phyloP scores from a whole-genome alignment of 1,140 invertebrate species.

The Pseudachorutes palmiensis region DNA sequence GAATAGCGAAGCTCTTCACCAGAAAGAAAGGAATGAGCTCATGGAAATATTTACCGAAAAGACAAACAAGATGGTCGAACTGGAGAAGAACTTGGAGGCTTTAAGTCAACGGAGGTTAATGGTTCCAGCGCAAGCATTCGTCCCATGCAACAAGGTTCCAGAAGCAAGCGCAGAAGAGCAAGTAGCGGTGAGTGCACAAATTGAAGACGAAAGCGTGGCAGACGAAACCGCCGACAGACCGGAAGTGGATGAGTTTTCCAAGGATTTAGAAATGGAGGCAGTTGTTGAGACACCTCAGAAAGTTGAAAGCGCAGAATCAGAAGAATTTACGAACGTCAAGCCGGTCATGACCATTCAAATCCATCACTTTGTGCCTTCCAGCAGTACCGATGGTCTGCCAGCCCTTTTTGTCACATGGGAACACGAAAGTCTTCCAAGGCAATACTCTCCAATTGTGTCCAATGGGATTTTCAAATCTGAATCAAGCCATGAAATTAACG shows the following conservation, averaged over 20 bases:
- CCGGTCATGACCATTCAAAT: constrained; percentile 14
- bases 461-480: constrained; percentile 18
- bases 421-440: neutral
- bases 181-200: too few species aligned
- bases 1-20: constrained; percentile 24
- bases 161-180: too few species aligned
- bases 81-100: constrained; percentile 23
- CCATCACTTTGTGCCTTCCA: constrained; percentile 18
- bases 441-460: constrained; percentile 21
- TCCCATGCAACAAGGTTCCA: too few species aligned
- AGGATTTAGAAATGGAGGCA: too few species aligned
- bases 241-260: too few species aligned
- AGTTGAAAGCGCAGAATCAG: too few species aligned
- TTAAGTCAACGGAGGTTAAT: too few species aligned
- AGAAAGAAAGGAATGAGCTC: constrained; percentile 21
- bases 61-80: constrained; percentile 15
- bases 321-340: neutral
- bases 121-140: too few species aligned
- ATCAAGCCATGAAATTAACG: constrained; percentile 8
- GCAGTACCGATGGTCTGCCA: neutral
- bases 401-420: constrained; percentile 24
- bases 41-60: constrained; percentile 18
- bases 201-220: too few species aligned
- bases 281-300: too few species aligned
- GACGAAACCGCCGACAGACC: too few species aligned